Conservation (phyloP, 2,113 vertebrate species). For the Rattus norvegicus region DNA sequence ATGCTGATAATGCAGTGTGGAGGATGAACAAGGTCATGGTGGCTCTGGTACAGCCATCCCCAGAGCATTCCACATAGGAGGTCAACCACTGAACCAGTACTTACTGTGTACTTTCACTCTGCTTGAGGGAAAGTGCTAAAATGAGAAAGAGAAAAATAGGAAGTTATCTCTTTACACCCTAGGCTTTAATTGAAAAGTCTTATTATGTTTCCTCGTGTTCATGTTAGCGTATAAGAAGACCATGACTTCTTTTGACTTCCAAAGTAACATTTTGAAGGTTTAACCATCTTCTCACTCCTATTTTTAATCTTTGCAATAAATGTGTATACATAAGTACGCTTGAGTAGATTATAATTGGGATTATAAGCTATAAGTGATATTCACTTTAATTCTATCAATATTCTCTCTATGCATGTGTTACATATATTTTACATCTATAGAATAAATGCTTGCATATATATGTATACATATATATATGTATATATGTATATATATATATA, state of each 20-base stretch:
- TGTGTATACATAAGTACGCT: neutral
- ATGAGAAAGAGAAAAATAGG: neutral
- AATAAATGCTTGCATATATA: neutral
- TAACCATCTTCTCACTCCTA: neutral
- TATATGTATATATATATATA: neutral
- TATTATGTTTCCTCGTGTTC: neutral
- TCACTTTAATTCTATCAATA: neutral
- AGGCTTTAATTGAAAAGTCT: neutral
- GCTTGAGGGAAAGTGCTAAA: neutral
- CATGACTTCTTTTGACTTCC: neutral
- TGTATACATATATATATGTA: neutral
- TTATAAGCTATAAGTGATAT: neutral
- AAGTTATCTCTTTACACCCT: neutral
- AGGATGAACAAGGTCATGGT: neutral
- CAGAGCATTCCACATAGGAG: accelerated
- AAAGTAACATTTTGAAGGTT: neutral
- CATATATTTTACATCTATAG: neutral
- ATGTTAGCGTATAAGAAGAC: neutral
- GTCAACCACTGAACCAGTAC: accelerated
- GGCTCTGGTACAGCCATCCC: neutral
- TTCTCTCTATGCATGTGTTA: neutral
- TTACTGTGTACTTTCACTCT: neutral
- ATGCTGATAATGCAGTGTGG: neutral
- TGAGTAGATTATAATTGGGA: neutral
- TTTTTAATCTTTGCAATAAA: neutral